Percentiles rank a stretch among this genome's conserved stretches.
These are phyloP conservation scores for Shargacucullia verbasci DNA, from an alignment of 2,888 invertebrate species.

Conservation along the genomic window DNA sequence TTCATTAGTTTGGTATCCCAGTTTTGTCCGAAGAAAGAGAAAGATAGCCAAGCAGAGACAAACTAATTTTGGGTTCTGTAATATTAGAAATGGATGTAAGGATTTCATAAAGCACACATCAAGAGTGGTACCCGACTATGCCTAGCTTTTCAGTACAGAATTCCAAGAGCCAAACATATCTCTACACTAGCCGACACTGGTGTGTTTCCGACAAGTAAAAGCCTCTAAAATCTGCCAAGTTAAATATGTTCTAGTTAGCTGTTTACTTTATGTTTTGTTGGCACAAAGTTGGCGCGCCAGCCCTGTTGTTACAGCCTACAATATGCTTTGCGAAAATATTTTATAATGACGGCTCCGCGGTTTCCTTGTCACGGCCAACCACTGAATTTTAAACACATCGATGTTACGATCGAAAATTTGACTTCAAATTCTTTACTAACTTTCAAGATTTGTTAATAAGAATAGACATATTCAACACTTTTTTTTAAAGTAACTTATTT, in stretches of 20 bases:
- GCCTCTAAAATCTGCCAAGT: slow-evolving; percentile 13
- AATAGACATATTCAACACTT: too few species aligned
- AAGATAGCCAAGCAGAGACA: too few species aligned
- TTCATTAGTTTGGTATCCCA: too few species aligned
- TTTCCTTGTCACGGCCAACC: slow-evolving; percentile 9
- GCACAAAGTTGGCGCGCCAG: slow-evolving; percentile 16
- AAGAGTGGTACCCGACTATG: too few species aligned
- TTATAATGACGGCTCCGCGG: slow-evolving; percentile 20
- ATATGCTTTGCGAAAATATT: slow-evolving; percentile 27
- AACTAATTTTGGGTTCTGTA: too few species aligned
- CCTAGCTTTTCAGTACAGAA: too few species aligned
- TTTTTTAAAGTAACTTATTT: too few species aligned
- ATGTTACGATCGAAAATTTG: slow-evolving; percentile 10
- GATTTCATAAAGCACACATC: too few species aligned
- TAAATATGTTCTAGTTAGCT: slow-evolving; percentile 20
- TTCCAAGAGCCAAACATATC: too few species aligned
- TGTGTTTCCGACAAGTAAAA: slow-evolving; percentile 4
- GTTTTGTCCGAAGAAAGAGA: too few species aligned
- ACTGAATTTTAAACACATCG: slow-evolving; percentile 16
- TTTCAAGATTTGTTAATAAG: too few species aligned
- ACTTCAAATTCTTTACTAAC: neutral
- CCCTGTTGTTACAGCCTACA: slow-evolving; percentile 24
- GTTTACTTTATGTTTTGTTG: slow-evolving; percentile 31
- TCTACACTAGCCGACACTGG: slow-evolving; percentile 1
- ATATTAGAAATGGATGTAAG: too few species aligned